phyloP scores from a whole-genome alignment of 2,797 vertebrate genomes.

The Premnoplex brunnescens region DNA sequence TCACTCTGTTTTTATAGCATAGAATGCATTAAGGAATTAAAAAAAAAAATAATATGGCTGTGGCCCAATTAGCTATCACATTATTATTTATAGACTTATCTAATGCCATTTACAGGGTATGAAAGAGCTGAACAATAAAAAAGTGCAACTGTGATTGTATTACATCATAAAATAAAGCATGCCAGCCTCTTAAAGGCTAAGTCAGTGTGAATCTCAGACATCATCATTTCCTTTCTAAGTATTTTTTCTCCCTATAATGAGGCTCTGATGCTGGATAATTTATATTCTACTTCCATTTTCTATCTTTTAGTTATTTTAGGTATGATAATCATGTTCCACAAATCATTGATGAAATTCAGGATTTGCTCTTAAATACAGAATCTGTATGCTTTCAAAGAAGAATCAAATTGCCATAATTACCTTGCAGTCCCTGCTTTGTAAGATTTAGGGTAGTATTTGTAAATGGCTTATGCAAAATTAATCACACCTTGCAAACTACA shows the following conservation, averaged over 20 bases:
- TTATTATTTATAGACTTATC: slow-evolving; percentile 60
- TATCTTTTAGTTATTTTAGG: not conserved
- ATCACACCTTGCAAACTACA: not conserved
- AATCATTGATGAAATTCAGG: not conserved
- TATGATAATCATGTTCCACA: not conserved
- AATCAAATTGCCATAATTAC: not conserved
- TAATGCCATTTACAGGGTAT: slow-evolving; percentile 10
- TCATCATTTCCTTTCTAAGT: not conserved
- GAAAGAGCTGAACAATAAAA: not conserved
- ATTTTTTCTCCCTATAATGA: slow-evolving; percentile 4
- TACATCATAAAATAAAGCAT: not conserved
- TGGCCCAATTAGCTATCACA: not conserved
- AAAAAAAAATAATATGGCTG: not conserved
- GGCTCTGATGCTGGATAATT: slow-evolving; percentile 27
- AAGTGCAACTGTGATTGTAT: slow-evolving; percentile 13
- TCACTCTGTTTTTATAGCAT: not conserved
- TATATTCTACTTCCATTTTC: slow-evolving; percentile 50
- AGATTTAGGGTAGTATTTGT: slow-evolving; percentile 48
- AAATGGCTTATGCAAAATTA: slow-evolving; percentile 13
- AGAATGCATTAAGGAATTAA: not conserved
- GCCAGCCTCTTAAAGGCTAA: not conserved
- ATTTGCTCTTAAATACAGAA: slow-evolving; percentile 11
- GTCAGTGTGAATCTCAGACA: not conserved
- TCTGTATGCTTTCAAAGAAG: not conserved
- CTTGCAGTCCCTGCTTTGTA: not conserved